Evolutionary conservation across 2,113 vertebrate genomes (phyloP).

Genomic region (Agelaius phoeniceus): DNA sequence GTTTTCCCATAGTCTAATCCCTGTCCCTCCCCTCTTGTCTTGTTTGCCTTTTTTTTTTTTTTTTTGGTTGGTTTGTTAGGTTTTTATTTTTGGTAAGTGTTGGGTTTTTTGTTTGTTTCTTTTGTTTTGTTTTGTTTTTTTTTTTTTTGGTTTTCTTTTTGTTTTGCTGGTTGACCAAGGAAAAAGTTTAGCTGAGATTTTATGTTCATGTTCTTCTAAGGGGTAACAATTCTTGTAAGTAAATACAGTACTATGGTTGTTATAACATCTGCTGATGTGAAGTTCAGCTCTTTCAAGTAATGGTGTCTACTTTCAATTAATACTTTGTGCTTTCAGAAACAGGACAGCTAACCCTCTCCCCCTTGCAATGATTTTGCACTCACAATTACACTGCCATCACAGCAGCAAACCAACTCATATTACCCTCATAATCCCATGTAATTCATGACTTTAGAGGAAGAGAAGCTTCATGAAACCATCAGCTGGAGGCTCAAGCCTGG

Average conservation of each 20-base stretch:
- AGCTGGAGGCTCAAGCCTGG: neutral
- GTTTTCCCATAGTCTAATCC: neutral
- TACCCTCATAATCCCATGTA: accelerated
- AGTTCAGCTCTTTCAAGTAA: neutral
- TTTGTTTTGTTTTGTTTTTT: neutral
- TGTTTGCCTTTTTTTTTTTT: neutral
- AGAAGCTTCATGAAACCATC: neutral
- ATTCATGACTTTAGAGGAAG: neutral
- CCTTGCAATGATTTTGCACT: neutral
- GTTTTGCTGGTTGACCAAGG: neutral
- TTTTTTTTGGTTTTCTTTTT: too few relatives aligned
- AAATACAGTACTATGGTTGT: accelerated
- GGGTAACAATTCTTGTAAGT: neutral
- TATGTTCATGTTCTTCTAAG: neutral
- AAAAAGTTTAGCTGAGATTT: neutral
- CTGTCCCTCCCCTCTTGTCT: neutral
- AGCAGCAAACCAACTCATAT: neutral
- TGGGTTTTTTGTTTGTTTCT: neutral
- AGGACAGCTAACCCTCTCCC: neutral
- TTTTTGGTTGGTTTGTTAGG: neutral
- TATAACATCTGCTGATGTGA: neutral
- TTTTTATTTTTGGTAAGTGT: too few relatives aligned
- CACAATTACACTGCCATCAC: neutral
- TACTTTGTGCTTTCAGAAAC: neutral
- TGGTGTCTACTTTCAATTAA: neutral